phyloP scores from a whole-genome alignment of 1,140 invertebrate genomes.

The Drosophila pallidifrons region DNA sequence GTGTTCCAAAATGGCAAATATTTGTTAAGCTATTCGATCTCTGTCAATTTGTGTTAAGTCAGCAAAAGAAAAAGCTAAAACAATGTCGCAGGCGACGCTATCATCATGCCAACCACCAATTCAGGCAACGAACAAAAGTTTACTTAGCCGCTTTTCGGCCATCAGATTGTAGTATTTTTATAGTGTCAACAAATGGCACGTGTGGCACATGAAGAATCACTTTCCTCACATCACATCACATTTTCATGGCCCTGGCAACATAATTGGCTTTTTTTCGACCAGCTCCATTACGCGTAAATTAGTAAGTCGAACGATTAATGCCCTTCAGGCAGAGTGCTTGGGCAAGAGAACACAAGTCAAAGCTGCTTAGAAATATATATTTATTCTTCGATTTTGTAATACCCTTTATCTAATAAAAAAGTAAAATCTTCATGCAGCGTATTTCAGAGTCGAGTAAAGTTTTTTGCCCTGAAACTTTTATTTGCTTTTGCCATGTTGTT shows the following conservation, averaged over 20 bases:
- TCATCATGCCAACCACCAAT: neutral
- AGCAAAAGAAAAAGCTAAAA: constrained; percentile 1
- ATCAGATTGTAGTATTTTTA: constrained; percentile 17
- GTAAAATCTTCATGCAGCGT: neutral
- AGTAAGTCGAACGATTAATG: constrained; percentile 52
- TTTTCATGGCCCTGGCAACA: constrained; percentile 21
- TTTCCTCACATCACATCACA: neutral
- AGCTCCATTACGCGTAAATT: constrained; percentile 51
- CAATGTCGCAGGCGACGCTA: neutral
- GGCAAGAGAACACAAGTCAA: neutral
- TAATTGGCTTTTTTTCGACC: constrained; percentile 3
- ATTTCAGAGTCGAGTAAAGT: constrained; percentile 23
- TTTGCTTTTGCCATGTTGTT: constrained; percentile 67
- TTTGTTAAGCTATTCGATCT: constrained; percentile 25
- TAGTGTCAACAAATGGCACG: constrained; percentile 20
- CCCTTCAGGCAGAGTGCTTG: neutral
- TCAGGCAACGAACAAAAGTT: constrained; percentile 10
- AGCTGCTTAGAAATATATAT: neutral
- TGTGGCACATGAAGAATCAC: constrained; percentile 12
- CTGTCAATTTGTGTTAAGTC: constrained; percentile 20
- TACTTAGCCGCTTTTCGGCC: constrained; percentile 6
- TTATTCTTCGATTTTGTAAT: neutral
- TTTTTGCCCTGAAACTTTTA: constrained; percentile 18
- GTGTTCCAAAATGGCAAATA: constrained; percentile 6
- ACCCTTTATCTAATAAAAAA: neutral